Conservation (phyloP, 2,888 invertebrate genomes). For the Acronicta psi region DNA sequence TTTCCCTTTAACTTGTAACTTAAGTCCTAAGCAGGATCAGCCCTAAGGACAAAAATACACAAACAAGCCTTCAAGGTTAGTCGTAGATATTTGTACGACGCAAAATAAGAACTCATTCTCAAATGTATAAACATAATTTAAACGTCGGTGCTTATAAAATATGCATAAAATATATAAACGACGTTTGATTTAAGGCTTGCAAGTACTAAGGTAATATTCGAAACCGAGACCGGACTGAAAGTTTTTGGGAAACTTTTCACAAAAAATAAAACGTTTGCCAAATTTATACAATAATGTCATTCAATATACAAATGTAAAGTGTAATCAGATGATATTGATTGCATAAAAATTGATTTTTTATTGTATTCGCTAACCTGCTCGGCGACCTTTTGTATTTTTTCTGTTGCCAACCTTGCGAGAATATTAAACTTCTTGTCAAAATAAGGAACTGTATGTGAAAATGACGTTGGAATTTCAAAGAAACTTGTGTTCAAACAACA, state of each 20-base stretch:
- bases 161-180: background rate
- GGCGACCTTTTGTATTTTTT: slow-evolving; percentile 75
- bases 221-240: slow-evolving; percentile 16
- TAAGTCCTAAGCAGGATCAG: slow-evolving; percentile 20
- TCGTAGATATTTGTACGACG: slow-evolving; percentile 31
- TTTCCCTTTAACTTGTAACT: slow-evolving; percentile 26
- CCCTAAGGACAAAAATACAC: slow-evolving; percentile 7
- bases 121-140: slow-evolving; percentile 1
- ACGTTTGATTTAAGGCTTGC: too few relatives aligned
- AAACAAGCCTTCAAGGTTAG: slow-evolving; percentile 30
- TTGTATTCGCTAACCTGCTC: slow-evolving; percentile 71
- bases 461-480: slow-evolving; percentile 36
- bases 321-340: slow-evolving; percentile 74
- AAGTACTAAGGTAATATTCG: too few relatives aligned
- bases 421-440: slow-evolving; percentile 57
- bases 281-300: slow-evolving; percentile 62
- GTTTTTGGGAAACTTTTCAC: slow-evolving; percentile 1
- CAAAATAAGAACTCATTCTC: slow-evolving; percentile 22
- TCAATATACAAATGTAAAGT: slow-evolving; percentile 65
- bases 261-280: slow-evolving; percentile 39
- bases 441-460: slow-evolving; percentile 51
- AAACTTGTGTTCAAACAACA: slow-evolving; percentile 7
- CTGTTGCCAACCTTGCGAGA: slow-evolving; percentile 54
- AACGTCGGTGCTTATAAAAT: slow-evolving; percentile 6
- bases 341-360: slow-evolving; percentile 78